Conservation (phyloP, 2,888 invertebrate species). For the Caradrina clavipalpis region DNA sequence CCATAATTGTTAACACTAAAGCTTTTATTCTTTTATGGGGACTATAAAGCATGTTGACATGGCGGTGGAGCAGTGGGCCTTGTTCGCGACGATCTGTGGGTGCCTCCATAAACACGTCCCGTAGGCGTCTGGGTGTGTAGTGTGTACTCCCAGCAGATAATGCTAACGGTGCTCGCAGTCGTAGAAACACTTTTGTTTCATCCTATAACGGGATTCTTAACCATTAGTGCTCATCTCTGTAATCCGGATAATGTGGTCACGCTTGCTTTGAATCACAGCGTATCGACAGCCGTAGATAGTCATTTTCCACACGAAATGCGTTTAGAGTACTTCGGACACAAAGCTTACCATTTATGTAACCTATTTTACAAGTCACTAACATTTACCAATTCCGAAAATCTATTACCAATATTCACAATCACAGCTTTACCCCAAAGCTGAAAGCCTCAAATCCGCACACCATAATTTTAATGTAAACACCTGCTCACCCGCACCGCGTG, state of each 20-base stretch:
- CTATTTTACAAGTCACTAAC: not conserved
- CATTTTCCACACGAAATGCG: not conserved
- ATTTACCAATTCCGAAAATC: not conserved
- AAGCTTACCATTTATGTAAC: not conserved
- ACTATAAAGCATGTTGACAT: constrained; percentile 72
- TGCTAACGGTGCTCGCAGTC: constrained; percentile 54
- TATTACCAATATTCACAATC: not conserved
- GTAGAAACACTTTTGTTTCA: constrained; percentile 34
- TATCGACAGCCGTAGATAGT: no score
- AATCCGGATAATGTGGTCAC: not conserved
- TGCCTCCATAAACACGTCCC: constrained; percentile 72
- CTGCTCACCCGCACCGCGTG: constrained; percentile 56
- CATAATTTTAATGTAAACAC: constrained; percentile 42
- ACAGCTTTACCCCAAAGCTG: not conserved
- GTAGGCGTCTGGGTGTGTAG: constrained; percentile 72
- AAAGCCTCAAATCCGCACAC: constrained; percentile 9
- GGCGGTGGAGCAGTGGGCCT: constrained; percentile 63
- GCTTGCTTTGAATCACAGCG: not conserved
- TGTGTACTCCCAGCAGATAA: constrained; percentile 59
- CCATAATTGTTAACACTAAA: constrained; percentile 72
- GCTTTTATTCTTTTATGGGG: constrained; percentile 73
- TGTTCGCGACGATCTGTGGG: constrained; percentile 69
- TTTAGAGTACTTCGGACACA: not conserved
- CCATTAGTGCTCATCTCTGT: not conserved
- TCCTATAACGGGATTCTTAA: constrained; percentile 11